phyloP scores from a whole-genome alignment of 37 sponge, comb jelly and placozoan species.

The Axinella damicornis region DNA sequence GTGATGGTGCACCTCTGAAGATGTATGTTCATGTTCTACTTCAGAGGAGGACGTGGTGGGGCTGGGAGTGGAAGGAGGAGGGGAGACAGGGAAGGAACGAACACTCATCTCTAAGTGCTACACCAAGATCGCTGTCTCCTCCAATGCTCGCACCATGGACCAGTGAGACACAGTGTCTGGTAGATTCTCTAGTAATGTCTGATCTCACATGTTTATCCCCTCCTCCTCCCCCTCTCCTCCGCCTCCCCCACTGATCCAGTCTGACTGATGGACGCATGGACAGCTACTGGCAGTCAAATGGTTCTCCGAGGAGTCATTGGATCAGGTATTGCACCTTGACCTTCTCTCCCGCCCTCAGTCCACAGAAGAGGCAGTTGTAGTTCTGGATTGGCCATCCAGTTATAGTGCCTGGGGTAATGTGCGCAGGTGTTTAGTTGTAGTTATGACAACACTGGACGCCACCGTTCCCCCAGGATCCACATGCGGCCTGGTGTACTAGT shows the following conservation, averaged over 20 bases:
- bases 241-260: constrained; percentile 1
- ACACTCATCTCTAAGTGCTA: constrained; percentile 62
- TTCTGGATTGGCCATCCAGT: too few relatives aligned
- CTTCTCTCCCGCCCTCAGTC: not conserved
- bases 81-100: constrained; percentile 15
- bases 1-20: too few relatives aligned
- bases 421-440: not conserved
- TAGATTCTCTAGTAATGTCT: too few relatives aligned
- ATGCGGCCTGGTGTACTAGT: constrained; percentile 62
- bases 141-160: constrained; percentile 6
- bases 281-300: constrained; percentile 92
- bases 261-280: constrained; percentile 44
- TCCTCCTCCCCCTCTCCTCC: not conserved
- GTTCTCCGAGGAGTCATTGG: constrained; percentile 81
- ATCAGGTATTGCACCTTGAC: constrained; percentile 40
- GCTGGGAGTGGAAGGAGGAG: not conserved
- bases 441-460: not conserved
- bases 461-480: constrained; percentile 45
- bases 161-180: constrained; percentile 9
- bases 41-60: constrained; percentile 9
- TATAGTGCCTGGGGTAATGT: too few relatives aligned
- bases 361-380: too few relatives aligned
- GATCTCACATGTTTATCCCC: too few relatives aligned
- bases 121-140: constrained; percentile 58
- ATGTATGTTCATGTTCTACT: too few relatives aligned